Evolutionary conservation across 1,140 invertebrate genomes (phyloP).

Genomic region (Sinella curviseta): DNA sequence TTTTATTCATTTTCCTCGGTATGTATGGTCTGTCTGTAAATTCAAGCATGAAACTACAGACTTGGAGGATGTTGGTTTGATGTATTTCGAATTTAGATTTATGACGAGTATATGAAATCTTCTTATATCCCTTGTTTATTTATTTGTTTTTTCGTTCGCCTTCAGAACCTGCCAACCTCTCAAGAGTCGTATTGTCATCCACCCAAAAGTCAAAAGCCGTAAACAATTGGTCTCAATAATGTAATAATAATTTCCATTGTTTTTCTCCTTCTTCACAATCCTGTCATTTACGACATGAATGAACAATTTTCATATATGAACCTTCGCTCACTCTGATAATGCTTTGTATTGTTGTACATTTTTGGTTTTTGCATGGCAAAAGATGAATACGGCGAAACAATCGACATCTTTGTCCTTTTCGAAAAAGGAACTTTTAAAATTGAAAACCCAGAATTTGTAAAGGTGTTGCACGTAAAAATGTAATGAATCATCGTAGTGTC

Average conservation of each 20-base stretch:
- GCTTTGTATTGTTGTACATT: neutral
- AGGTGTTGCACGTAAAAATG: neutral
- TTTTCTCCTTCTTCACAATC: neutral
- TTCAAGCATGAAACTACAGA: no score
- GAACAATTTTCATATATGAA: neutral
- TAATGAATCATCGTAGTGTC: neutral
- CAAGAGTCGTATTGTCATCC: neutral
- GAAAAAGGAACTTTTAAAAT: neutral
- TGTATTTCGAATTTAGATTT: no score
- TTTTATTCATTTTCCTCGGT: constrained; percentile 10
- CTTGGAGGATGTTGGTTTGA: no score
- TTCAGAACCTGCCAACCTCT: neutral
- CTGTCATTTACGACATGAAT: neutral
- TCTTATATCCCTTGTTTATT: no score
- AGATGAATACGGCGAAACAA: neutral
- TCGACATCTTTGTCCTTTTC: constrained; percentile 7
- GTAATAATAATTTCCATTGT: constrained; percentile 19
- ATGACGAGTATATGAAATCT: no score
- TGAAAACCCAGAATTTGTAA: neutral
- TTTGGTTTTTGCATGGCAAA: neutral
- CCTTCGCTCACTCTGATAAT: no score
- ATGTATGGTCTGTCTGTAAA: no score
- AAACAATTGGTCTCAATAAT: constrained; percentile 23
- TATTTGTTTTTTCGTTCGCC: no score
- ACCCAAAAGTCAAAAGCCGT: constrained; percentile 26